Conservation (phyloP, 2,797 vertebrate genomes). For the Carcharodon carcharias region DNA sequence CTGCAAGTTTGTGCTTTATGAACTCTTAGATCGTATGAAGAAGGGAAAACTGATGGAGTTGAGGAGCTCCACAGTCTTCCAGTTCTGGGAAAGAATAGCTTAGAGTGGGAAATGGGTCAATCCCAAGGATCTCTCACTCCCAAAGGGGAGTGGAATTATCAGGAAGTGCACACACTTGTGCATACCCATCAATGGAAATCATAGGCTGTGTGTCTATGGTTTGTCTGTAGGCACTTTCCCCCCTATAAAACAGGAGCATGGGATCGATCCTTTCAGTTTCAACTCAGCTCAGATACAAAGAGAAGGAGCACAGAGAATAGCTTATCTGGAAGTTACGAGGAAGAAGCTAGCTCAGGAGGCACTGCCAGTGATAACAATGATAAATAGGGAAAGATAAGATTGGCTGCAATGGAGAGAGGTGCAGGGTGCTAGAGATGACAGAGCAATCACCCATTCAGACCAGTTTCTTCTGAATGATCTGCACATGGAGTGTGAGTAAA, state of each 20-base stretch:
- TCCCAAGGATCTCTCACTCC: not conserved
- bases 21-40: not conserved
- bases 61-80: not conserved
- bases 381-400: not conserved
- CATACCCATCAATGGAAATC: not conserved
- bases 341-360: not conserved
- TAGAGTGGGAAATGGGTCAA: not conserved
- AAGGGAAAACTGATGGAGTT: not conserved
- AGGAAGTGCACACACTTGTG: not conserved
- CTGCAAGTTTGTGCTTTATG: not conserved
- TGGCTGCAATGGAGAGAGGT: not conserved
- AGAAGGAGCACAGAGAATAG: not conserved
- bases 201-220: not conserved
- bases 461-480: not conserved
- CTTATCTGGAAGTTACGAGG: not conserved
- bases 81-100: not conserved
- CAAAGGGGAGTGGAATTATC: not conserved
- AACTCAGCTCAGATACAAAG: not conserved
- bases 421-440: not conserved
- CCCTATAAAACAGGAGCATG: not conserved
- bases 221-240: not conserved
- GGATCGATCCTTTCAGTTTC: not conserved
- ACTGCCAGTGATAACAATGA: not conserved
- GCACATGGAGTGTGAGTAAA: not conserved
- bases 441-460: not conserved